These are phyloP conservation scores for Chiloscyllium plagiosum DNA, from an alignment of 2,113 vertebrate species.

Conservation along the genomic window DNA sequence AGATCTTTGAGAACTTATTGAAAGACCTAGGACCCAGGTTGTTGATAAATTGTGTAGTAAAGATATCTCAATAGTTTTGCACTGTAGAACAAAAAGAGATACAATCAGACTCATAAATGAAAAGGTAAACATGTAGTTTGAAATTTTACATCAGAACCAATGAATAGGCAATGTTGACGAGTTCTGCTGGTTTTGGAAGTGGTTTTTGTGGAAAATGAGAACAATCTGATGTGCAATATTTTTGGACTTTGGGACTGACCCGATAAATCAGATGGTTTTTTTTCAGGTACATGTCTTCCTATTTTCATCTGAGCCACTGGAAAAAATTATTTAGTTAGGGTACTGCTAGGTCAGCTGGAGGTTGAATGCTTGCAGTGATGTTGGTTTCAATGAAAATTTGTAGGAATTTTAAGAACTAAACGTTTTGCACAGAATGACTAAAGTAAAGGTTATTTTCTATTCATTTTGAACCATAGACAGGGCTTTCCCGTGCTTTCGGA, in stretches of 20 bases:
- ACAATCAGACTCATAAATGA: background rate
- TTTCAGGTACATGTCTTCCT: background rate
- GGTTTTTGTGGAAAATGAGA: background rate
- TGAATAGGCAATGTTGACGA: background rate
- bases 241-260: background rate
- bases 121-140: background rate
- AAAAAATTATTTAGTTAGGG: background rate
- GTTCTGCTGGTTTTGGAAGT: background rate
- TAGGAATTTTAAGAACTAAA: constrained; percentile 16
- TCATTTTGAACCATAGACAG: background rate
- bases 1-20: background rate
- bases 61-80: background rate
- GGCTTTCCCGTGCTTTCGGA: background rate
- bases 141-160: background rate
- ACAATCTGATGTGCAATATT: background rate
- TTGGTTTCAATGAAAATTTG: background rate
- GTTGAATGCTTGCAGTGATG: constrained; percentile 6
- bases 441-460: background rate
- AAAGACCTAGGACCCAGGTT: background rate
- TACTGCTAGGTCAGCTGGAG: background rate
- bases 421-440: background rate
- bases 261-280: background rate
- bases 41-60: background rate
- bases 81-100: too few species aligned
- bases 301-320: background rate